phyloP scores from a whole-genome alignment of 64 coral and sea anemone species.

The Montipora capricornis region DNA sequence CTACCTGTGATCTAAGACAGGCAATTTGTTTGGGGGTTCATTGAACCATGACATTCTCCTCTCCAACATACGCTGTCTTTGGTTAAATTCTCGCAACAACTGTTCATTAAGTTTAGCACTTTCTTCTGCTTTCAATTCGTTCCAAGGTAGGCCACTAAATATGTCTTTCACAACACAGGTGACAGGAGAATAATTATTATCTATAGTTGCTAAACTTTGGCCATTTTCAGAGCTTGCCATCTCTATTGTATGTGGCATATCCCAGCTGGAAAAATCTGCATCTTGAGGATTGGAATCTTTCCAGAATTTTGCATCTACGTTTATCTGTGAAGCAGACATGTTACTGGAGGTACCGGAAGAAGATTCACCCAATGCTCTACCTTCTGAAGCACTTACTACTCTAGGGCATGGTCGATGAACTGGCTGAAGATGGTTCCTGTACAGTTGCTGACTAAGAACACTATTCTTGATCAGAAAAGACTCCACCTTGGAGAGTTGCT shows the following conservation, averaged over 20 bases:
- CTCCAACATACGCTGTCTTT: constrained; percentile 23
- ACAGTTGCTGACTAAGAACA: constrained; percentile 35
- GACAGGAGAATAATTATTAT: neutral
- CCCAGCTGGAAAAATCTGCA: constrained; percentile 13
- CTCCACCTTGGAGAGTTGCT: constrained; percentile 64
- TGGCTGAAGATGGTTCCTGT: neutral
- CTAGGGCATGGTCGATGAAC: neutral
- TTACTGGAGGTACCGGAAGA: neutral
- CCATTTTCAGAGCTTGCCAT: neutral
- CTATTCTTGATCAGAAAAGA: constrained; percentile 56
- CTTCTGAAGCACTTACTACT: neutral
- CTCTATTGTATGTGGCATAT: neutral
- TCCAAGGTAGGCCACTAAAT: constrained; percentile 56
- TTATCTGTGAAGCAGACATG: neutral
- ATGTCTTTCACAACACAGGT: constrained; percentile 6
- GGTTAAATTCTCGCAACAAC: constrained; percentile 24
- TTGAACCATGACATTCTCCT: neutral
- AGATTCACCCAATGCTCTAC: neutral
- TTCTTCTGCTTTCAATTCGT: neutral
- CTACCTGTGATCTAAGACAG: constrained; percentile 55
- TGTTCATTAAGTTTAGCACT: constrained; percentile 7
- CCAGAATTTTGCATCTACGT: neutral
- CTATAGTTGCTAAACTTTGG: neutral
- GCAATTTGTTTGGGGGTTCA: constrained; percentile 36
- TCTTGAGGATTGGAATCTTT: neutral